Evolutionary conservation across 2,888 invertebrate genomes (phyloP).

Genomic region (Euplexia lucipara): DNA sequence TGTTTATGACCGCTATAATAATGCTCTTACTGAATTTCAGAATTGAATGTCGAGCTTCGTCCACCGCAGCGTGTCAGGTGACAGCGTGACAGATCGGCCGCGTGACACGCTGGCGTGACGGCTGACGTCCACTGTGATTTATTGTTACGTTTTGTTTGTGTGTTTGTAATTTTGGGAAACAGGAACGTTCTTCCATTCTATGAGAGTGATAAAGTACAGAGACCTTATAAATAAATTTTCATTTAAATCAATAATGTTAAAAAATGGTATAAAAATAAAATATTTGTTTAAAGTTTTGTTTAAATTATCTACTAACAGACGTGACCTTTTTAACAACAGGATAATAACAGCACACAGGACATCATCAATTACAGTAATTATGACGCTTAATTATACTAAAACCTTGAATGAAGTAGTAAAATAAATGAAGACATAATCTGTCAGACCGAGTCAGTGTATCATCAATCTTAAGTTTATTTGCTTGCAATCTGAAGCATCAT

Average conservation of each 20-base stretch:
- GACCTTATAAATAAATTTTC: no score
- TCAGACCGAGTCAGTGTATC: constrained; percentile 16
- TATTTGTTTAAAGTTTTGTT: not conserved
- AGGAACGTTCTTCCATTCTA: not conserved
- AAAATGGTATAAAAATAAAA: no score
- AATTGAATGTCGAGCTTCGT: constrained; percentile 53
- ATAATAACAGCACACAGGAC: constrained; percentile 26
- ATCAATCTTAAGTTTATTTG: constrained; percentile 52
- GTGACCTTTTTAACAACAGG: constrained; percentile 12
- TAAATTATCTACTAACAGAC: not conserved
- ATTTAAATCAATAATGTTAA: no score
- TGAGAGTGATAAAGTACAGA: not conserved
- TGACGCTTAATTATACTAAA: constrained; percentile 38
- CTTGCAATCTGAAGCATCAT: constrained; percentile 26
- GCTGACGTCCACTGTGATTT: constrained; percentile 58
- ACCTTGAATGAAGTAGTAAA: constrained; percentile 50
- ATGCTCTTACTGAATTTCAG: constrained; percentile 31
- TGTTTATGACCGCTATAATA: constrained; percentile 13
- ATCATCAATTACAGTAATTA: constrained; percentile 51
- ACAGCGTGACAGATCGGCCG: constrained; percentile 61
- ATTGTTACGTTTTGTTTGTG: constrained; percentile 54
- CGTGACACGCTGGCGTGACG: constrained; percentile 59
- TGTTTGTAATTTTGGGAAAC: constrained; percentile 49
- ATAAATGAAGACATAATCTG: constrained; percentile 49
- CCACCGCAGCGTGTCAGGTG: constrained; percentile 59